Conservation (phyloP, 2,797 vertebrate genomes). For the Streptopelia turtur region DNA sequence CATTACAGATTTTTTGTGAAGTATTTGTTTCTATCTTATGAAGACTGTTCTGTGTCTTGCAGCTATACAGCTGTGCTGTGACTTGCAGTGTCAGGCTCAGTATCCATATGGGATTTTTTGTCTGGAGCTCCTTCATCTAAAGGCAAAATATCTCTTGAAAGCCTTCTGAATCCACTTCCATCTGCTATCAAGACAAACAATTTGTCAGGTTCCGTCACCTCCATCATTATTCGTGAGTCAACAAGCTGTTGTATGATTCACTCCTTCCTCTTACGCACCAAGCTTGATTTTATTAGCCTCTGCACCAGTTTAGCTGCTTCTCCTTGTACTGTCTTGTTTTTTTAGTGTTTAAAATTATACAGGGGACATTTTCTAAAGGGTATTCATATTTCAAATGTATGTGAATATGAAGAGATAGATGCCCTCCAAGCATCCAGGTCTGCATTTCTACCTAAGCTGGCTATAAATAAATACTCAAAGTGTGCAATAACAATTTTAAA, state of each 20-base stretch:
- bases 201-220: constrained; percentile 8
- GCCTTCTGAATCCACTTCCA: background rate
- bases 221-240: constrained; percentile 24
- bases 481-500: background rate
- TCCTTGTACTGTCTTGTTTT: background rate
- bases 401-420: background rate
- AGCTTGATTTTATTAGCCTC: constrained; percentile 37
- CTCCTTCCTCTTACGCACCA: constrained; percentile 15
- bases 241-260: constrained; percentile 33
- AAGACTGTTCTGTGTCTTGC: background rate
- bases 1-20: background rate
- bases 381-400: background rate
- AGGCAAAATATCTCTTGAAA: background rate
- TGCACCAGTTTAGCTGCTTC: background rate
- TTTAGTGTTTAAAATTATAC: background rate
- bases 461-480: background rate
- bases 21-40: background rate
- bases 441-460: background rate
- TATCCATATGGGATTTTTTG: background rate
- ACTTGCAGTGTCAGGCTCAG: background rate
- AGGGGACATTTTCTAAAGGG: background rate
- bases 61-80: background rate
- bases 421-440: background rate
- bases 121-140: background rate
- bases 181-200: background rate